Percentiles rank a stretch among this genome's conserved stretches.
Conservation (phyloP, 2,797 vertebrate genomes). For the Eurystomus glaucurus region DNA sequence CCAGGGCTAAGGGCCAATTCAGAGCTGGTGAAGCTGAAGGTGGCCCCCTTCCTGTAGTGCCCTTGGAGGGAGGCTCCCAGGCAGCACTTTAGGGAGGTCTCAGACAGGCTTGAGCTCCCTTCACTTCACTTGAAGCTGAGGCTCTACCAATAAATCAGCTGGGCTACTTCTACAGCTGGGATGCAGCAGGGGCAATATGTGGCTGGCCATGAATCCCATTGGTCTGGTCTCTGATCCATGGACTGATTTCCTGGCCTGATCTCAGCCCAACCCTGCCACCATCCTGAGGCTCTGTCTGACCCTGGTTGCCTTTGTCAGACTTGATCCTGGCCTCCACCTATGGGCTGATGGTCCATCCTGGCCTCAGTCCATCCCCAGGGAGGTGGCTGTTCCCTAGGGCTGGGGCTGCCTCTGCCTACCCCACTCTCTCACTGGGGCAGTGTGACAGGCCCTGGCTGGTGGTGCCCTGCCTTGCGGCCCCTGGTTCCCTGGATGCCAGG, state of each 20-base stretch:
- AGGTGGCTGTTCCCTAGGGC: background rate
- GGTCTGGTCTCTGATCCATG: background rate
- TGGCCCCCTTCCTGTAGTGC: background rate
- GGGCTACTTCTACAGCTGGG: background rate
- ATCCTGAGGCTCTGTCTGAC: background rate
- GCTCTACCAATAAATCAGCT: background rate
- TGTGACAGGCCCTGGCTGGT: background rate
- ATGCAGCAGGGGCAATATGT: too few relatives aligned
- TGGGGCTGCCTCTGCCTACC: background rate
- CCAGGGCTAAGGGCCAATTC: background rate
- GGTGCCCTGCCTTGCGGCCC: background rate
- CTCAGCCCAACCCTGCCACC: background rate
- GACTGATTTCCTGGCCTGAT: background rate
- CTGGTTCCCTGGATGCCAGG: background rate
- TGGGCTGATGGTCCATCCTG: background rate
- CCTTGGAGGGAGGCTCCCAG: background rate
- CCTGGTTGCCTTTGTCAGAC: background rate
- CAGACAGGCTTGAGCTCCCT: background rate
- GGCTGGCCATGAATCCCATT: background rate
- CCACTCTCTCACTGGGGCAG: accelerated
- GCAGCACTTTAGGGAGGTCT: background rate
- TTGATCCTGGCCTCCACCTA: accelerated
- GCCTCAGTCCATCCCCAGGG: background rate
- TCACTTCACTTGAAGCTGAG: background rate
- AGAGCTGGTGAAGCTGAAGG: background rate